Evolutionary conservation across 2,797 vertebrate genomes (phyloP), one percentile per base, ranked within the genome.

Genomic region (Harpagifer antarcticus): DNA sequence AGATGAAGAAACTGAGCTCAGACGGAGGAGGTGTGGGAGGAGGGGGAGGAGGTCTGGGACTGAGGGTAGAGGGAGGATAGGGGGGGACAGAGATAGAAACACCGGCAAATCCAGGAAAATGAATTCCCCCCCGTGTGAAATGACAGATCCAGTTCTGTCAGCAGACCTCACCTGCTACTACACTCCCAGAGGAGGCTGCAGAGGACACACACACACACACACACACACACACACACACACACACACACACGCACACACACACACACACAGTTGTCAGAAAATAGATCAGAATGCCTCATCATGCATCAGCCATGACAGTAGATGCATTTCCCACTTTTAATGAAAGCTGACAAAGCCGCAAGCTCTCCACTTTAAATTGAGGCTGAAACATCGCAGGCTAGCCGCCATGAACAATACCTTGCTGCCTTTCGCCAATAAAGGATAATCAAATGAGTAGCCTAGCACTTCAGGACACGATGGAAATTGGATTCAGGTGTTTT

Each of bases 121-220:
- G 43, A 86, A 90, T 79, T 63, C 68, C 78, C 73, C 63, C 63
- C 68, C 68, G 69, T 84, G 82, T 91, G 85, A 90, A 91, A 86
- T 93, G 90, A 93, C 91, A 91, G 90, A 85, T 86, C 85, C 88
- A 89, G 86, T 91, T 93, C 89, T 91, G 89, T 92, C 90, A 89
- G 80, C 85, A 89, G 91, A 85, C 79, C 83, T 91, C 86, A 90
- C 91, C 88, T 86, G 90, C 74, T 81, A 33, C 68, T 5, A 17
- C 53, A 23, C 68, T 88, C 86, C 79, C 81, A 76, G 52, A 72
- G 81, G 85, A 84, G 67, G 81, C 71, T 63, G 80, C 82, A 80
- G 70, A 86, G 82, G 80, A 72, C 64, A 14, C 60, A 71, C 14
- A 66, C 45, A 63, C 16, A 62, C 45, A 52, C 64, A 60, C 63